These are phyloP conservation scores for Crocidura indochinensis DNA, from an alignment of 2,797 vertebrate species.

Conservation along the genomic window DNA sequence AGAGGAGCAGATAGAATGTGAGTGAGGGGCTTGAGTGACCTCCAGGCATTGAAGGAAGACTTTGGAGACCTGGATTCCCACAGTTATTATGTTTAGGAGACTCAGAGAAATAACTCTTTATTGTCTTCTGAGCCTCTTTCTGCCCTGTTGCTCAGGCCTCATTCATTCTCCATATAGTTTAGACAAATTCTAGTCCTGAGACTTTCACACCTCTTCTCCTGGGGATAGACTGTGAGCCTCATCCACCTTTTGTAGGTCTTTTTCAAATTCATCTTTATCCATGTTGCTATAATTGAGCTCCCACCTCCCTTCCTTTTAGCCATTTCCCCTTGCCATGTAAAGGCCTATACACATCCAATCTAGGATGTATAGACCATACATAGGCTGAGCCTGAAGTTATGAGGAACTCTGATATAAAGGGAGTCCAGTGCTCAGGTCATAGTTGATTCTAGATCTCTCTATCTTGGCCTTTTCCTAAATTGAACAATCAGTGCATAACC, in stretches of 20 bases:
- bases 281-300: too few species aligned
- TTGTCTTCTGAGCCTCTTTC: not conserved
- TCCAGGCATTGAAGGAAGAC: not conserved
- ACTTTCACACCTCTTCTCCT: not conserved
- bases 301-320: not conserved
- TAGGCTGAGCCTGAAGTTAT: not conserved
- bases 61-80: not conserved
- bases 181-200: not conserved
- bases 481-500: too few species aligned
- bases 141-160: not conserved
- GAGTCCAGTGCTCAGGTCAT: not conserved
- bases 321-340: not conserved
- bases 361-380: not conserved
- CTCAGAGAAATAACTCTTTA: not conserved
- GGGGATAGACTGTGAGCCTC: too few species aligned
- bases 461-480: not conserved
- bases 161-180: not conserved
- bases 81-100: not conserved
- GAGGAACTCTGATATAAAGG: not conserved
- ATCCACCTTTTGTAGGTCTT: not conserved
- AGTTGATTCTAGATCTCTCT: not conserved
- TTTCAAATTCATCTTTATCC: not conserved
- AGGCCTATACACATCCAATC: not conserved
- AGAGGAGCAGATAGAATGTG: not conserved
- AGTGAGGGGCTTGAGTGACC: not conserved